These are phyloP conservation scores for Setipinna tenuifilis DNA, from an alignment of 2,797 vertebrate genomes.

Conservation along the genomic window DNA sequence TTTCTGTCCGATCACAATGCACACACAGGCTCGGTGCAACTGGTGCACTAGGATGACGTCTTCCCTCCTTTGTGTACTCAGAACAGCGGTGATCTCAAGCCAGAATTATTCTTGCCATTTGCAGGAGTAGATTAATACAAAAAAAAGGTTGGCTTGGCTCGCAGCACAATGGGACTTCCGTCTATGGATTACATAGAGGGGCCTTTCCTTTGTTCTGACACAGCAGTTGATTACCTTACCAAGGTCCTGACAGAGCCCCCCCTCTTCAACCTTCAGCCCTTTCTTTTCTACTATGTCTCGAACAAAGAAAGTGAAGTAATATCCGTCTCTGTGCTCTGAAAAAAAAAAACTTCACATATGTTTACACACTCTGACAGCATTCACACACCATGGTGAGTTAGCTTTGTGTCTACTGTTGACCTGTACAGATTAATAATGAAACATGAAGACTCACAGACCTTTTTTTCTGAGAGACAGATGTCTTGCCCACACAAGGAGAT, in stretches of 20 bases:
- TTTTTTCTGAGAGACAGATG: neutral
- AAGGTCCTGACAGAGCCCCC: constrained; percentile 48
- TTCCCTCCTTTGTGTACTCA: constrained; percentile 42
- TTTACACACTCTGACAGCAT: constrained; percentile 28
- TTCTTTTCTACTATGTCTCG: constrained; percentile 32
- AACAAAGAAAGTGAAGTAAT: constrained; percentile 56
- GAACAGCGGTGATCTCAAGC: constrained; percentile 48
- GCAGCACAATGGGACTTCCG: constrained; percentile 54
- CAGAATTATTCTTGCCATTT: constrained; percentile 33
- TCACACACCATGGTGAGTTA: neutral
- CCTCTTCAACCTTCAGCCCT: constrained; percentile 44
- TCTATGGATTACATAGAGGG: constrained; percentile 43
- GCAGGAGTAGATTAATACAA: constrained; percentile 40
- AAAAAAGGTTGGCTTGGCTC: constrained; percentile 35
- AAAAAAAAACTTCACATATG: constrained; percentile 42
- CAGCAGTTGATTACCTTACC: constrained; percentile 51
- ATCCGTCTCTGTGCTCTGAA: constrained; percentile 42
- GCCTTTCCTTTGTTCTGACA: constrained; percentile 44
- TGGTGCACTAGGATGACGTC: constrained; percentile 37
- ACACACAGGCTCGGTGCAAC: neutral
- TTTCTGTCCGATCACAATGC: neutral
- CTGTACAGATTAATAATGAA: neutral
- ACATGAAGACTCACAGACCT: neutral
- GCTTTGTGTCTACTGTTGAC: too few relatives aligned
- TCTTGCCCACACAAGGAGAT: neutral